A percentile compares a stretch with the other conserved stretches of the same genome.
These are phyloP conservation scores for Mnemiopsis leidyi DNA, from an alignment of 37 sponge, comb jelly and placozoan species.

Conservation along the genomic window DNA sequence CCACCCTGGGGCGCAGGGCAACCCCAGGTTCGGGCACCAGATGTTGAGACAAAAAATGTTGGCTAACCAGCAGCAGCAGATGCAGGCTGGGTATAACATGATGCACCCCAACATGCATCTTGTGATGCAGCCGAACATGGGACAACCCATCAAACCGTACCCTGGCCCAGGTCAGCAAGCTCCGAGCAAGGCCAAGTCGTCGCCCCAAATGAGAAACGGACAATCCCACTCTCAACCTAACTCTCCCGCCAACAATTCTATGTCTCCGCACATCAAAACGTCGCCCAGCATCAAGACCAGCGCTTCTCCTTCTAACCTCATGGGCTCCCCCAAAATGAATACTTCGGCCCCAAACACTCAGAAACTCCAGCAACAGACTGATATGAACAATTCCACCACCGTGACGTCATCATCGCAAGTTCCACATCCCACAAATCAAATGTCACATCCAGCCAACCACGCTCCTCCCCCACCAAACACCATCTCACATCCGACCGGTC, in stretches of 20 bases:
- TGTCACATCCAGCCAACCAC: neutral
- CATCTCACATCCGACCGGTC: neutral
- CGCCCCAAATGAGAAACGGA: slow-evolving; percentile 44
- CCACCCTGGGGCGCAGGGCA: neutral
- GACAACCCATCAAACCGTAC: slow-evolving; percentile 52
- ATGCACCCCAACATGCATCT: neutral
- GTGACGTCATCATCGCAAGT: neutral
- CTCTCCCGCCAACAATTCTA: slow-evolving; percentile 39
- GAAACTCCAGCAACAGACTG: neutral
- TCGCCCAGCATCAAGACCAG: slow-evolving; percentile 7
- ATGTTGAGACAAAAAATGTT: slow-evolving; percentile 58
- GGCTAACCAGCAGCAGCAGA: slow-evolving; percentile 12
- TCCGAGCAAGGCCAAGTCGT: neutral
- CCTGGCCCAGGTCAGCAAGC: neutral
- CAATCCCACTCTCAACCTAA: slow-evolving; percentile 46
- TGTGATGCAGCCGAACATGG: slow-evolving; percentile 7
- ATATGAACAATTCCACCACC: neutral
- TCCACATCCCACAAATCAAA: neutral
- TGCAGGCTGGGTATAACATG: neutral
- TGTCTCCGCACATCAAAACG: slow-evolving; percentile 32
- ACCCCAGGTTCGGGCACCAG: slow-evolving; percentile 51
- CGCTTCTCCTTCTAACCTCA: slow-evolving; percentile 36
- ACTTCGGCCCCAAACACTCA: neutral
- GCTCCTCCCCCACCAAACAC: neutral
- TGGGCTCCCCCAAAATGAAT: slow-evolving; percentile 38